These are phyloP conservation scores for Circaetus cinerascens DNA, from an alignment of 2,113 vertebrate genomes.

Conservation along the genomic window DNA sequence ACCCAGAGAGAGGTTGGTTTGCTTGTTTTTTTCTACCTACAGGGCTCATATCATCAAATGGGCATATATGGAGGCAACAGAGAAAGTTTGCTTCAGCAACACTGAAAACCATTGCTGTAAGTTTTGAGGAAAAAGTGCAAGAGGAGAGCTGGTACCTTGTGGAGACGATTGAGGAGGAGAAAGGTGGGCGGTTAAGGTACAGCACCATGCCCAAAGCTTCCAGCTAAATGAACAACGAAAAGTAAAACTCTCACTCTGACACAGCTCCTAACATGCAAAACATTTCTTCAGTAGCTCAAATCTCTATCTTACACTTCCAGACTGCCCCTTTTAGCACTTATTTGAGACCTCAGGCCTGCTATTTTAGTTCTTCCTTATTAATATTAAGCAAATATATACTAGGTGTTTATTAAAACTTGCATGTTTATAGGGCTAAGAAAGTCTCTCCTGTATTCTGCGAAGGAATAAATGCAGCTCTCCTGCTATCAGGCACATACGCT, in stretches of 20 bases:
- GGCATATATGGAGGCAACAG: slow-evolving; percentile 75
- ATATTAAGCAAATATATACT: background rate
- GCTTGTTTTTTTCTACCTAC: background rate
- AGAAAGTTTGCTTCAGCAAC: slow-evolving; percentile 75
- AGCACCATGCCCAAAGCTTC: background rate
- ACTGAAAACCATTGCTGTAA: slow-evolving; percentile 78
- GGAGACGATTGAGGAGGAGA: slow-evolving; percentile 69
- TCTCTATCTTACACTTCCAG: background rate
- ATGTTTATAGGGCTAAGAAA: background rate
- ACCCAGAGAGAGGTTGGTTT: background rate
- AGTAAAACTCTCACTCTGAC: background rate
- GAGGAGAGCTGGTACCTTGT: slow-evolving; percentile 75
- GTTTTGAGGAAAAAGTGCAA: slow-evolving; percentile 77
- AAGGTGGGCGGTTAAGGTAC: slow-evolving; percentile 58
- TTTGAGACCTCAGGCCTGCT: background rate
- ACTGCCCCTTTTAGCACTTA: background rate
- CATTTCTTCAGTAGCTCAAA: background rate
- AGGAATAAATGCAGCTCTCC: background rate
- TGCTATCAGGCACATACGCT: background rate
- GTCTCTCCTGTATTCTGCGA: fast-evolving
- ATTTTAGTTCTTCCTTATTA: background rate
- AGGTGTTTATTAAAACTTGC: background rate
- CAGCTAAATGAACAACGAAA: background rate
- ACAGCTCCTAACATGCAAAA: background rate
- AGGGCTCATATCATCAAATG: slow-evolving; percentile 73